Base-by-base conservation (phyloP, 2,888 invertebrate species). In the Malacosoma neustria region DNA sequence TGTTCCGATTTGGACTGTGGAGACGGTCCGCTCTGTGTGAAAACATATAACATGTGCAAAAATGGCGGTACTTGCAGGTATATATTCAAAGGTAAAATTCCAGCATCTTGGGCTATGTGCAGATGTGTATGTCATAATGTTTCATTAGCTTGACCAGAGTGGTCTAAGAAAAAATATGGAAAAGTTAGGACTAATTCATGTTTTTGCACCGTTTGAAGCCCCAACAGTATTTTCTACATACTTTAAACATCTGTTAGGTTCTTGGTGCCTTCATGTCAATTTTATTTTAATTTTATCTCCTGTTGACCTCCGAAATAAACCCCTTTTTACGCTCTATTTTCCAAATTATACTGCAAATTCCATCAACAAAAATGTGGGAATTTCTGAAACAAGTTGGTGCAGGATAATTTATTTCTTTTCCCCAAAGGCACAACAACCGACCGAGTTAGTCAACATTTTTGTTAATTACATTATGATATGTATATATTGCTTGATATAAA, bases 11-110 rank as follows among this genome's bases (percentile, higher is more conserved):
- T 81, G 3, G 90, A 91, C 64, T 96, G 96, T 68, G 93, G 94
- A 32, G 89, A 89, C 51, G 96, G 96, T 9, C 93, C 93, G 0
- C 88, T 92, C 39, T 96, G 96, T 72, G 89, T 90, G 42, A 56
- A 56, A 37, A 64, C 73, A 14, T 66, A 77, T 31, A 79, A 77
- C 57, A 89, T 92, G 62, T 96, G 96, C 73, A 89, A 90, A 71
- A 95, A 95, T 59, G 93, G 92, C 30, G 95, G 93, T 42, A 91
- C 89, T 35, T 96, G 96, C 91, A 91, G 93, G 96, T 96, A 89
- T n/a, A n/a, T n/a, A n/a, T n/a, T n/a, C n/a, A n/a, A n/a, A n/a
- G n/a, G n/a, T n/a, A n/a, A n/a, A n/a, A n/a, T n/a, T n/a, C n/a
- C n/a, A n/a, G n/a, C n/a, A n/a, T n/a, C n/a, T n/a, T n/a, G n/a